phyloP scores from a whole-genome alignment of 2,888 invertebrate species.

The Drosophila vallismaia region DNA sequence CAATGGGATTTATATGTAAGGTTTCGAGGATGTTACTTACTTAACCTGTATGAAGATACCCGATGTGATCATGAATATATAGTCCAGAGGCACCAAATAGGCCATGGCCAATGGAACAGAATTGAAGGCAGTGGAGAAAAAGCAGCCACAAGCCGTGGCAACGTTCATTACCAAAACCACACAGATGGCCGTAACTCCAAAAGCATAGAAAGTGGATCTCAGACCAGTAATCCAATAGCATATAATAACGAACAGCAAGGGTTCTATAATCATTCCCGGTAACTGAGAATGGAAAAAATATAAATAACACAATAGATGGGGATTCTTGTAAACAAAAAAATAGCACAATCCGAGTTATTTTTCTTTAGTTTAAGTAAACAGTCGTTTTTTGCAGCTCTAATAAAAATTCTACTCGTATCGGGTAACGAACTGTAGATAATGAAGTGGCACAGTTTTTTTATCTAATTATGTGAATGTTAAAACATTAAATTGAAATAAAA shows the following conservation, averaged over 20 bases:
- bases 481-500: not conserved
- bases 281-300: constrained; percentile 85
- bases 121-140: constrained; percentile 93
- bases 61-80: constrained; percentile 93
- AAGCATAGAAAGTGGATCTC: constrained; percentile 87
- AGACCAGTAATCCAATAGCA: constrained; percentile 95
- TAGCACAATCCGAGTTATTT: not conserved
- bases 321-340: not conserved
- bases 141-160: constrained; percentile 93
- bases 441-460: too few species aligned
- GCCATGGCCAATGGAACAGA: constrained; percentile 92
- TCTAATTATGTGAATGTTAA: too few species aligned
- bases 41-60: constrained; percentile 93
- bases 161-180: constrained; percentile 93
- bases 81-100: constrained; percentile 93
- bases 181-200: constrained; percentile 88
- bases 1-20: too few species aligned
- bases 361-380: too few species aligned
- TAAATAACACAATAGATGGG: not conserved
- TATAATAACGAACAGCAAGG: constrained; percentile 91
- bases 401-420: too few species aligned
- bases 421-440: too few species aligned
- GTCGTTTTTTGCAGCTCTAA: too few species aligned
- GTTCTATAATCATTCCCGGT: constrained; percentile 93
- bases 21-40: constrained; percentile 83